Conservation (phyloP, 2,797 vertebrate species). For the Paratrypauchen microcephalus region DNA sequence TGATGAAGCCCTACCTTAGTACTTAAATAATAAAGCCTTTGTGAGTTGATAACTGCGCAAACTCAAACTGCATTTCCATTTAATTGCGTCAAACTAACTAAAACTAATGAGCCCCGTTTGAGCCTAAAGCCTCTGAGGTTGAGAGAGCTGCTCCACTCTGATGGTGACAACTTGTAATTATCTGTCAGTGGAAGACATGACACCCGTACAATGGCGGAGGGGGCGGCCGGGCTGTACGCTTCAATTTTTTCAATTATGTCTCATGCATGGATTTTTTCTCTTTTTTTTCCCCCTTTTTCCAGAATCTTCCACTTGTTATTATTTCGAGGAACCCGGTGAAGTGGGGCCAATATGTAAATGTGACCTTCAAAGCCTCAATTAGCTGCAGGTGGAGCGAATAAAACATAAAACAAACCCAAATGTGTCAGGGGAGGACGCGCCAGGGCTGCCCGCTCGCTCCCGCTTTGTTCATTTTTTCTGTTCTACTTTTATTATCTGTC, state of each 20-base stretch:
- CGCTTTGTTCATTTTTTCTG: background rate
- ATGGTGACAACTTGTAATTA: conserved; percentile 61
- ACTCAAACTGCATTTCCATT: background rate
- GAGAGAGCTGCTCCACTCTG: conserved; percentile 25
- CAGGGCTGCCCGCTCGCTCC: background rate
- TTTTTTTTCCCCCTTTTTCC: background rate
- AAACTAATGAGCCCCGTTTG: background rate
- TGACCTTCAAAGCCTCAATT: conserved; percentile 6
- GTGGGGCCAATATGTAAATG: conserved; percentile 25
- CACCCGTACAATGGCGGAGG: conserved; percentile 41
- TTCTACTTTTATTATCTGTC: background rate
- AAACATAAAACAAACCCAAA: conserved; percentile 3
- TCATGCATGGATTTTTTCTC: conserved; percentile 20
- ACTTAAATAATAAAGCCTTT: no score
- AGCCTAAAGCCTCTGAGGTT: conserved; percentile 12
- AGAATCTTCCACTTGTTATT: conserved; percentile 42
- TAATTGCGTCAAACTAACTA: background rate
- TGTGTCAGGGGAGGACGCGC: background rate
- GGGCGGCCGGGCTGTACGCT: conserved; percentile 30
- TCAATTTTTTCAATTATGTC: conserved; percentile 33
- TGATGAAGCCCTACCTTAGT: no score
- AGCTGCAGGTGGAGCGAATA: background rate
- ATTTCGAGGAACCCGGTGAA: conserved; percentile 47
- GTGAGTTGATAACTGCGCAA: no score
- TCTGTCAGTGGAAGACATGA: conserved; percentile 55